A percentile compares a stretch with the other conserved stretches of the same genome.
These are phyloP conservation scores for Ochotona curzoniae DNA, from an alignment of 2,113 vertebrate species.

Conservation along the genomic window DNA sequence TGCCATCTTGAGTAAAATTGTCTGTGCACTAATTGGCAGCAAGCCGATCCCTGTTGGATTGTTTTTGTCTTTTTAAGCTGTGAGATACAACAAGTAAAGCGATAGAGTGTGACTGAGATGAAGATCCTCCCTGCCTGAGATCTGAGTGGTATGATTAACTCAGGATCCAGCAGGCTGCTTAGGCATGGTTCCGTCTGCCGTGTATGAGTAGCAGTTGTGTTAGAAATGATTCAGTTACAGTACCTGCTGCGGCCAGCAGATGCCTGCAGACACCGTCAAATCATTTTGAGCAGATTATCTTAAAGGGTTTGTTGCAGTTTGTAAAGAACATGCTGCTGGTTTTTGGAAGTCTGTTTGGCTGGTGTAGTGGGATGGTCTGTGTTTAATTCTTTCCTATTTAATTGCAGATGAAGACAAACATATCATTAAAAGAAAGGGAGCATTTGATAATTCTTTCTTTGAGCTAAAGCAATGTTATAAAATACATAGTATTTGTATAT, in stretches of 20 bases:
- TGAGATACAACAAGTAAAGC: neutral
- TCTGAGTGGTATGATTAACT: neutral
- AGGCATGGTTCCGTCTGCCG: neutral
- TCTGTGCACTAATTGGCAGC: neutral
- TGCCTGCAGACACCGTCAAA: conserved; percentile 90
- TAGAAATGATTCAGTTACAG: conserved; percentile 58
- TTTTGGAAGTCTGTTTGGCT: neutral
- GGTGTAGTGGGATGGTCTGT: neutral
- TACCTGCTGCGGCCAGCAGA: conserved; percentile 88
- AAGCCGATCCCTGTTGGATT: neutral
- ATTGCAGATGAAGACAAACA: conserved; percentile 44
- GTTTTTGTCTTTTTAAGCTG: neutral
- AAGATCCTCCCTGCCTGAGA: neutral
- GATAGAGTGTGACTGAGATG: neutral
- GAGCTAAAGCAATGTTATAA: neutral
- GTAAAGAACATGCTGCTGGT: conserved; percentile 8
- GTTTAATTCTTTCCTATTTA: conserved; percentile 58
- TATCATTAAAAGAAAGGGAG: conserved; percentile 11
- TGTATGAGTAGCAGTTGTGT: neutral
- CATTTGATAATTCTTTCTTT: conserved; percentile 42
- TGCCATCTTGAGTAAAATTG: neutral
- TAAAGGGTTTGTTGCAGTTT: neutral
- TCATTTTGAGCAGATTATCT: conserved; percentile 41
- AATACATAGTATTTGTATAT: neutral
- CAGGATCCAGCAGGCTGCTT: neutral